These are phyloP conservation scores for Hemicrepidius hirtus DNA, from an alignment of 2,888 invertebrate genomes.

Conservation along the genomic window DNA sequence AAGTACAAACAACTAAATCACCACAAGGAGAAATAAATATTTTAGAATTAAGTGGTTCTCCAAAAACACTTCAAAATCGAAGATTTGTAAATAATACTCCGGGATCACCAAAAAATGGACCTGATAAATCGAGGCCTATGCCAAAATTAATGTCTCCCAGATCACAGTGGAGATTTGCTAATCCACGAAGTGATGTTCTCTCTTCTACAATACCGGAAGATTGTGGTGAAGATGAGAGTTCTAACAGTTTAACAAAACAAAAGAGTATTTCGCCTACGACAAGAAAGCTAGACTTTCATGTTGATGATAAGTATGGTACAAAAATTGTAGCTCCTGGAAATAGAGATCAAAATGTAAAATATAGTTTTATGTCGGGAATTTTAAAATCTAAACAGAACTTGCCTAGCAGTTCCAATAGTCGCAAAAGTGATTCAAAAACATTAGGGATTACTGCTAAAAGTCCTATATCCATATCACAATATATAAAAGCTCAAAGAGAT, in stretches of 20 bases:
- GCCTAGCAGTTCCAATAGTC: slow-evolving; percentile 19
- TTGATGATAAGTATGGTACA: slow-evolving; percentile 21
- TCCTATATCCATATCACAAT: slow-evolving; percentile 32
- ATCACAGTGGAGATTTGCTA: slow-evolving; percentile 83
- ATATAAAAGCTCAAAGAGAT: slow-evolving; percentile 75
- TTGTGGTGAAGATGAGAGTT: slow-evolving; percentile 85
- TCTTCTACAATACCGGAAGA: slow-evolving; percentile 92
- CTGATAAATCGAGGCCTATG: slow-evolving; percentile 64
- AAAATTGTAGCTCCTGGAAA: slow-evolving; percentile 4
- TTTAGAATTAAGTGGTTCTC: slow-evolving; percentile 82
- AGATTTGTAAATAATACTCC: slow-evolving; percentile 75
- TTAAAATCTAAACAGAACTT: slow-evolving; percentile 29
- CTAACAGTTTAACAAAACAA: slow-evolving; percentile 77
- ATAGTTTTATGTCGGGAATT: slow-evolving; percentile 9
- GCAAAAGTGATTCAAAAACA: slow-evolving; percentile 16
- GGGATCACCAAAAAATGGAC: slow-evolving; percentile 72
- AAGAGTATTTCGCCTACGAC: slow-evolving; percentile 64
- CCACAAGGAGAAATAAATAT: slow-evolving; percentile 75
- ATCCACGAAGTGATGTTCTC: slow-evolving; percentile 87
- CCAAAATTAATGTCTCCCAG: slow-evolving; percentile 81
- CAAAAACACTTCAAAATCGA: slow-evolving; percentile 80
- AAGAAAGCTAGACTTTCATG: slow-evolving; percentile 53
- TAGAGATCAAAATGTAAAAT: slow-evolving; percentile 19
- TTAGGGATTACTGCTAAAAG: slow-evolving; percentile 3
- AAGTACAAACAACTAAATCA: slow-evolving; percentile 59